Conservation (phyloP, 2,797 vertebrate species). For the Ceryle rudis region DNA sequence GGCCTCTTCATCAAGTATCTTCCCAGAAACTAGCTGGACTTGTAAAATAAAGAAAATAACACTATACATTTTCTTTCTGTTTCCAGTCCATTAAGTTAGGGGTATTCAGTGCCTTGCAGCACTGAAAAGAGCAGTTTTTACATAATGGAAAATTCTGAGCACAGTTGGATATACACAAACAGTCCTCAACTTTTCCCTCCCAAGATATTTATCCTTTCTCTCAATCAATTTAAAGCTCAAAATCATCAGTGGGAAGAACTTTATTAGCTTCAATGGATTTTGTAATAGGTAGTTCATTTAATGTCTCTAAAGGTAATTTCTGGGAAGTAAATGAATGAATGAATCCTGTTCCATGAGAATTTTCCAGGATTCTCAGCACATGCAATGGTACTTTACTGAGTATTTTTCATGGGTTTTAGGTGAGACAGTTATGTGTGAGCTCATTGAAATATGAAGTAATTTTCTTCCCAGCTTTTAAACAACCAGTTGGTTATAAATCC, state of each 20-base stretch:
- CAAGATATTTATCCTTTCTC: neutral
- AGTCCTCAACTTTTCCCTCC: neutral
- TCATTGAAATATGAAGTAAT: neutral
- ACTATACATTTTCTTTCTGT: neutral
- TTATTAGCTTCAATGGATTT: neutral
- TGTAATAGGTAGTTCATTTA: neutral
- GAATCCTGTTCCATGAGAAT: neutral
- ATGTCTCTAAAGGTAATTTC: neutral
- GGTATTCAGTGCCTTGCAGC: neutral
- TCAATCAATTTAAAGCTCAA: neutral
- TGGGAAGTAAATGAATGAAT: neutral
- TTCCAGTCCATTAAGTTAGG: neutral
- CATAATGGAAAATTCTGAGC: neutral
- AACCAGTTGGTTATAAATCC: neutral
- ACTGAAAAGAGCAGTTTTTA: neutral
- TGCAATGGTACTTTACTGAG: neutral
- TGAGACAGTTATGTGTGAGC: neutral
- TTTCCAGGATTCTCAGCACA: neutral
- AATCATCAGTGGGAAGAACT: neutral
- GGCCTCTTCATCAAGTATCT: neutral
- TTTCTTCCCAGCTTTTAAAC: constrained; percentile 1
- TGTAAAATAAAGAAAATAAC: neutral
- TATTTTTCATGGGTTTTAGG: neutral
- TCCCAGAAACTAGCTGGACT: neutral
- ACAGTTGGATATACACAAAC: neutral